Conservation (phyloP, 1,140 invertebrate genomes). For the Pachyrhynchus sulphureomaculatus region DNA sequence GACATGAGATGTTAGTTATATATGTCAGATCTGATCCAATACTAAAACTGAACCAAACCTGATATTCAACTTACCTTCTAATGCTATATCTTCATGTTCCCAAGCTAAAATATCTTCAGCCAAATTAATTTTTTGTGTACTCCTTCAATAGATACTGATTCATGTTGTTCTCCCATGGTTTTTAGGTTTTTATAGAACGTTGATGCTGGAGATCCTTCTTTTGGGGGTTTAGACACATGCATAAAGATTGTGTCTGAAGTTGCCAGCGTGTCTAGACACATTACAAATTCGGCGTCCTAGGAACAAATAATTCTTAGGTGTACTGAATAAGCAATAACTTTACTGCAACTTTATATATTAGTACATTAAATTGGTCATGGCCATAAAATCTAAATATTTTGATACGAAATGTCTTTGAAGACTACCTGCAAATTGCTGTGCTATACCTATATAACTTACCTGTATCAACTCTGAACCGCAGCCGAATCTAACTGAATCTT, state of each 20-base stretch:
- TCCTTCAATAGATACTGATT: slow-evolving; percentile 67
- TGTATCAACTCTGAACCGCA: slow-evolving; percentile 65
- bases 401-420: no score
- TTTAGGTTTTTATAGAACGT: slow-evolving; percentile 72
- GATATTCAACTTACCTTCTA: slow-evolving; percentile 65
- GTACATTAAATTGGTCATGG: no score
- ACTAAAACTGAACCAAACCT: no score
- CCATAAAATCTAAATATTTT: no score
- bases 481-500: slow-evolving; percentile 81
- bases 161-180: slow-evolving; percentile 55
- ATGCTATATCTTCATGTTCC: slow-evolving; percentile 98
- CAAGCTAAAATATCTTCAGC: slow-evolving; percentile 86
- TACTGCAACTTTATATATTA: no score
- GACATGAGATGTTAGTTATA: no score
- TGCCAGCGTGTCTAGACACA: slow-evolving; percentile 88
- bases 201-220: slow-evolving; percentile 75
- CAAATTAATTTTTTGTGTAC: slow-evolving; percentile 97
- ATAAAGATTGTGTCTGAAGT: slow-evolving; percentile 71
- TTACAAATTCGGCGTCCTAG: slow-evolving; percentile 82
- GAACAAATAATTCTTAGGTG: slow-evolving; percentile 45
- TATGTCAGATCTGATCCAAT: no score
- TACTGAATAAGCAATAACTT: no score
- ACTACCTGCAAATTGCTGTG: no score
- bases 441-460: no score
- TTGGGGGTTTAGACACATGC: slow-evolving; percentile 96